Base-by-base conservation (phyloP, 2,888 invertebrate genomes). In the Drosophila neotestacea region DNA sequence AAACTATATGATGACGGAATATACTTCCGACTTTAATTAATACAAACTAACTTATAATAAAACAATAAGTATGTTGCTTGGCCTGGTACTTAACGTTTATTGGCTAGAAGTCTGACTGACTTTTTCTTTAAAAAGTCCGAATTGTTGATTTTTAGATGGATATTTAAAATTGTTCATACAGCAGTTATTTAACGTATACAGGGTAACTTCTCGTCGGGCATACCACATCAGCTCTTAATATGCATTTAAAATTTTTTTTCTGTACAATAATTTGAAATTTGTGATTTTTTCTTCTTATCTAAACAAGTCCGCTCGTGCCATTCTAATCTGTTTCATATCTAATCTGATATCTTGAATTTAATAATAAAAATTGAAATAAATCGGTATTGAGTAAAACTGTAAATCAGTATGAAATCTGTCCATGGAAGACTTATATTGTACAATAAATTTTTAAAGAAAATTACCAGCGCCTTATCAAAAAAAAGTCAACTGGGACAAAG, bases 291-390 rank as follows among this genome's bases (percentile, higher is more conserved):
- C 34, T 13, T 9, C 22, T 34, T 36, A 41, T 39, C 52, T 11
- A 0, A 30, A 30, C 27, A 30, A 6, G 11, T 30, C 10, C 10
- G 13, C 34, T 27, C n/a, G 36, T 36, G 44, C 27, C 55, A 27
- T 27, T 13, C 44, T 36, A 44, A 44, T 22, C 54, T 34, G n/a
- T 34, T 32, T 34, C 9, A 27, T 34, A 44, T 56, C 55, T 44
- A 44, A 55, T 55, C 44, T n/a, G 32, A 34, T 22, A 22, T 13
- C 16, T 42, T 42, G 32, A 34, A 32, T 42, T 54, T 32, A 41
- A 42, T 50, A 30, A 32, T 32, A 41, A 30, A 41, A 41, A 22
- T 41, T 41, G n/a, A 42, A n/a, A 42, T 34, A n/a, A 34, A 55
- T 54, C 42, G n/a, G 16, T 54, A 28, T 6, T 1, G 13, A 28